Conservation (phyloP, 1,140 invertebrate species). For the Galleria mellonella region DNA sequence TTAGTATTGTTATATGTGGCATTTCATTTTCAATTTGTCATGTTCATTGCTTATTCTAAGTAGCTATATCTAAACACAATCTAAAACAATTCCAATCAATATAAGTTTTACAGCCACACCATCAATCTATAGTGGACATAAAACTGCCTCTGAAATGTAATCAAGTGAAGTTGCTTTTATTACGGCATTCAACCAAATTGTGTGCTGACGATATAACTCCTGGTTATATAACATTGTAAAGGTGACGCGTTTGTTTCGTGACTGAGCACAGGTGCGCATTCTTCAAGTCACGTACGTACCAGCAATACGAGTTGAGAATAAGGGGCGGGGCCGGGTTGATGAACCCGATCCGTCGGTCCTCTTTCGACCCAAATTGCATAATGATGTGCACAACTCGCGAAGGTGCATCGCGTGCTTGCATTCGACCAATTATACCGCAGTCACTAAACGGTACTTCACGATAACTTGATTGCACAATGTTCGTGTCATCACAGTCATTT, state of each 20-base stretch:
- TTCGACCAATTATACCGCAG: too few relatives aligned
- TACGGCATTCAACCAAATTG: too few relatives aligned
- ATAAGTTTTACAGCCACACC: neutral
- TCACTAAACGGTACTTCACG: too few relatives aligned
- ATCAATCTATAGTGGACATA: neutral
- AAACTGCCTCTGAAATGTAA: neutral
- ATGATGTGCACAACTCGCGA: conserved; percentile 39
- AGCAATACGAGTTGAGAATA: conserved; percentile 22
- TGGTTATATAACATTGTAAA: neutral
- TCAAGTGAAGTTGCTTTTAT: neutral
- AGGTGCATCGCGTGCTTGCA: conserved; percentile 1
- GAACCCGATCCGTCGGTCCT: conserved; percentile 24
- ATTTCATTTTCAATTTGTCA: too few relatives aligned
- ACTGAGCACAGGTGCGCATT: conserved; percentile 13
- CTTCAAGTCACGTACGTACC: conserved; percentile 39
- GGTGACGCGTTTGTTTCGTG: neutral
- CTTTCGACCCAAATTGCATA: conserved; percentile 49
- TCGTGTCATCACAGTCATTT: too few relatives aligned
- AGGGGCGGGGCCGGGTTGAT: conserved; percentile 44
- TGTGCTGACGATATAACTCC: too few relatives aligned
- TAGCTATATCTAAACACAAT: neutral
- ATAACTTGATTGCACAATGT: too few relatives aligned
- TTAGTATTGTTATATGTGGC: too few relatives aligned
- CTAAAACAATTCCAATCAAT: neutral
- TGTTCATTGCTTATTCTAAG: too few relatives aligned